Percentiles rank a stretch among this genome's conserved stretches.
Conservation (phyloP, 2,797 vertebrate genomes). For the Philypnodon macrostomus region DNA sequence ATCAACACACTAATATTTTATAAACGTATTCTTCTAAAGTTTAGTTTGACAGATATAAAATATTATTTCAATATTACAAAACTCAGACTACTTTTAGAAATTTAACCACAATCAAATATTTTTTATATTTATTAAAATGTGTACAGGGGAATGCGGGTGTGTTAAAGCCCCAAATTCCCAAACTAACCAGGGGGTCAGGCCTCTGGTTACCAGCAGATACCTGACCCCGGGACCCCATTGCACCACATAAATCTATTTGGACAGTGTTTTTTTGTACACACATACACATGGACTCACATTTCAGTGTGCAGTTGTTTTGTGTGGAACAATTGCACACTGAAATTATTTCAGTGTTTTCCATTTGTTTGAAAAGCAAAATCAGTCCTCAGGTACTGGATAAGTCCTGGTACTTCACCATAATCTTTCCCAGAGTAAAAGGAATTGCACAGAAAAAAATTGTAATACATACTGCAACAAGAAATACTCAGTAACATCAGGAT, state of each 20-base stretch:
- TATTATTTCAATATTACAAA: neutral
- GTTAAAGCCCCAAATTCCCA: constrained; percentile 37
- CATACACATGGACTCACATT: neutral
- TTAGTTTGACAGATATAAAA: neutral
- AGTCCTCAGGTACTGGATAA: too few relatives aligned
- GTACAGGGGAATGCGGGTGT: constrained; percentile 1
- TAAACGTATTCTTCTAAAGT: neutral
- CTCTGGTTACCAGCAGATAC: constrained; percentile 52
- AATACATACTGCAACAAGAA: too few relatives aligned
- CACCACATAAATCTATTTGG: constrained; percentile 55
- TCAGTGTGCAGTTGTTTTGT: constrained; percentile 19
- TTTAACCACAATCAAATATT: neutral
- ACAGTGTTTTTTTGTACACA: constrained; percentile 19
- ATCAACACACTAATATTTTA: constrained; percentile 3
- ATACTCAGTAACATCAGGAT: too few relatives aligned
- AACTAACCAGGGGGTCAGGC: constrained; percentile 56
- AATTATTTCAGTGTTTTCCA: too few relatives aligned
- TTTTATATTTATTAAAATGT: neutral
- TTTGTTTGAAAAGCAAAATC: too few relatives aligned
- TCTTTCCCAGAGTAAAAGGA: too few relatives aligned
- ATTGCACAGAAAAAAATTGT: too few relatives aligned
- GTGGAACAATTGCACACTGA: too few relatives aligned
- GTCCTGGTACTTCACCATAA: too few relatives aligned
- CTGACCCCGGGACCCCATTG: constrained; percentile 55
- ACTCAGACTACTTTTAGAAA: neutral